These are phyloP conservation scores for Nematolebias whitei DNA, from an alignment of 2,113 vertebrate genomes.

Conservation along the genomic window DNA sequence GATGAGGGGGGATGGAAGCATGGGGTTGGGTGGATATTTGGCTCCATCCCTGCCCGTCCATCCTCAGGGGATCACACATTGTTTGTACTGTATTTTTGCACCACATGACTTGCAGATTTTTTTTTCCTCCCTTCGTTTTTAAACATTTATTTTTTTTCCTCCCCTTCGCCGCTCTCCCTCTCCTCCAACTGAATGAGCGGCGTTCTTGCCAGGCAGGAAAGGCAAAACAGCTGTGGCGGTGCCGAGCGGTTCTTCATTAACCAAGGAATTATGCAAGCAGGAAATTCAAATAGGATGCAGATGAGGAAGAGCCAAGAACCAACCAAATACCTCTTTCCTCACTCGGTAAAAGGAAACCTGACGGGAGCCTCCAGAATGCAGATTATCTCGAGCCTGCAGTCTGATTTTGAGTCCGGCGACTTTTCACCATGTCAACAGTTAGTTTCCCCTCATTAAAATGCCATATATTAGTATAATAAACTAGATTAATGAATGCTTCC, in stretches of 20 bases:
- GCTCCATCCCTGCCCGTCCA: constrained; percentile 46
- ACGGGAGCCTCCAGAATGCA: constrained; percentile 22
- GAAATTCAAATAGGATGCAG: constrained; percentile 78
- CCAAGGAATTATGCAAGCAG: constrained; percentile 73
- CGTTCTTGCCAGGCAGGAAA: constrained; percentile 68
- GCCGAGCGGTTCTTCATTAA: constrained; percentile 67
- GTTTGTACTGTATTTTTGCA: constrained; percentile 68
- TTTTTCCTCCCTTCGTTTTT: constrained; percentile 21
- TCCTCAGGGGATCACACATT: constrained; percentile 62
- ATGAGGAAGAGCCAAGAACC: constrained; percentile 59
- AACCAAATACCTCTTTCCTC: constrained; percentile 44
- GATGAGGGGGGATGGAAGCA: constrained; percentile 8
- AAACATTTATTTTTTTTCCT: constrained; percentile 21
- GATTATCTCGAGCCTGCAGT: constrained; percentile 13
- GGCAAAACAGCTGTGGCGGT: constrained; percentile 66
- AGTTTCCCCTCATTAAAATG: constrained; percentile 2
- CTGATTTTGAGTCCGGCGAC: constrained; percentile 10
- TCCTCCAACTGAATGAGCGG: constrained; percentile 18
- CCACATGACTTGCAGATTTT: constrained; percentile 75
- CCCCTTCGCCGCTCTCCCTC: not conserved
- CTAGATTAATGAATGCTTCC: constrained; percentile 27
- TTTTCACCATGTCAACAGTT: constrained; percentile 23
- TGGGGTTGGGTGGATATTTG: constrained; percentile 42
- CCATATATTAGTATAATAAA: constrained; percentile 22
- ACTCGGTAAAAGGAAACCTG: constrained; percentile 4